Evolutionary conservation across 2,888 invertebrate species (phyloP).

Genomic region (Platycheirus albimanus): DNA sequence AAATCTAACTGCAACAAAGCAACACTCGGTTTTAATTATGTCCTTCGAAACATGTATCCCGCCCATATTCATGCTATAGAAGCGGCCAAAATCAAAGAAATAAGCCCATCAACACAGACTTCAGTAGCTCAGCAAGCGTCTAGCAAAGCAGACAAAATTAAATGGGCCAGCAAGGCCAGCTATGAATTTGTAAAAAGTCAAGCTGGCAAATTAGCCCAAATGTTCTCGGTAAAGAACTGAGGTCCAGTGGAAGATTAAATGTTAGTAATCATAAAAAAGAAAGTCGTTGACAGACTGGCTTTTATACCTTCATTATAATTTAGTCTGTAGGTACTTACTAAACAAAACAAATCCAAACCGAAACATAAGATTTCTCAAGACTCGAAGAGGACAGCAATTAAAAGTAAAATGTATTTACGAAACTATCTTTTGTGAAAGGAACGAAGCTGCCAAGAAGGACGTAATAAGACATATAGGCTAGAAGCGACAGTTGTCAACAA

Average conservation of each 20-base stretch:
- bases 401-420: conserved; percentile 34
- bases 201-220: conserved; percentile 80
- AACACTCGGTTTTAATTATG: conserved; percentile 92
- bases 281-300: conserved; percentile 1
- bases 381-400: conserved; percentile 47
- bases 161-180: conserved; percentile 91
- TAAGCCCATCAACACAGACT: conserved; percentile 65
- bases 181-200: conserved; percentile 90
- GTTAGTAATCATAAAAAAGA: conserved; percentile 36
- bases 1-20: conserved; percentile 93
- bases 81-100: conserved; percentile 54
- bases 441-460: conserved; percentile 11
- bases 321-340: conserved; percentile 28
- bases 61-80: conserved; percentile 80
- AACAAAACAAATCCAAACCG: not conserved
- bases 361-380: conserved; percentile 22
- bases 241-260: conserved; percentile 59
- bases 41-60: conserved; percentile 88
- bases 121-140: conserved; percentile 77
- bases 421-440: conserved; percentile 20
- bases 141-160: conserved; percentile 84
- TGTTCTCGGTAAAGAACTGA: conserved; percentile 82
- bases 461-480: not conserved
- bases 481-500: conserved; percentile 10
- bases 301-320: conserved; percentile 44